Evolutionary conservation across 2,113 vertebrate species (phyloP), one percentile per base, ranked within the genome.

Genomic region (Phalacrocorax aristotelis): DNA sequence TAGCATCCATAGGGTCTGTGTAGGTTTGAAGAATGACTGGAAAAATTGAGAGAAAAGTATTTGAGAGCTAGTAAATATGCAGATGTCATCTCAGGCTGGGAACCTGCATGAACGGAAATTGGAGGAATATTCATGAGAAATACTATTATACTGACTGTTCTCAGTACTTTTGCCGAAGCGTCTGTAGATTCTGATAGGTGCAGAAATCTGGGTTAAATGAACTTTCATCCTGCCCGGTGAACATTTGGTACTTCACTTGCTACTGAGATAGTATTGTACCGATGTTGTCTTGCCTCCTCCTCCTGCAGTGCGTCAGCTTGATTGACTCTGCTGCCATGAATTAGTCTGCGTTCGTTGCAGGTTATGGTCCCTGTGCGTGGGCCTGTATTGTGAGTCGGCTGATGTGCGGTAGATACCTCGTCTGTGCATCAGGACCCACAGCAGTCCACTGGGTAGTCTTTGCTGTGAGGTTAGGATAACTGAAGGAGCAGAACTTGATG

Each of bases 361-460:
- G 60, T 20, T 42, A 10, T 0, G 1, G 34, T 32, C 29, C 17
- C 51, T 54, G 49, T 26, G 79, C 3, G 1, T 6, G 29, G 49
- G 25, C 42, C 64, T 34, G 3, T 7, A 2, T 9, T 49, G 40
- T 0, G 5, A 17, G 27, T 62, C 0, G 2, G 46, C 46, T 25
- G 46, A 54, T 14, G 21, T 0, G 6, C 1, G 0, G 38, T 32
- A 10, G 38, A 38, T 38, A 22, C 65, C 36, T 13, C 23, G 34
- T n/a, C 60, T 14, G n/a, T 9, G 57, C 21, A 22, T 26, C 38
- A 19, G 44, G 25, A 40, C 58, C 34, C 0, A 0, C 11, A 14
- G 46, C 36, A 34, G 15, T 8, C 68, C 13, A 1, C 32, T 40
- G 44, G 51, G 2, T 52, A 7, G 15, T 85, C 54, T 15, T 51